Percentiles rank a stretch among this genome's conserved stretches.
These are phyloP conservation scores for Piprites chloris DNA, from an alignment of 2,113 vertebrate species.

Conservation along the genomic window DNA sequence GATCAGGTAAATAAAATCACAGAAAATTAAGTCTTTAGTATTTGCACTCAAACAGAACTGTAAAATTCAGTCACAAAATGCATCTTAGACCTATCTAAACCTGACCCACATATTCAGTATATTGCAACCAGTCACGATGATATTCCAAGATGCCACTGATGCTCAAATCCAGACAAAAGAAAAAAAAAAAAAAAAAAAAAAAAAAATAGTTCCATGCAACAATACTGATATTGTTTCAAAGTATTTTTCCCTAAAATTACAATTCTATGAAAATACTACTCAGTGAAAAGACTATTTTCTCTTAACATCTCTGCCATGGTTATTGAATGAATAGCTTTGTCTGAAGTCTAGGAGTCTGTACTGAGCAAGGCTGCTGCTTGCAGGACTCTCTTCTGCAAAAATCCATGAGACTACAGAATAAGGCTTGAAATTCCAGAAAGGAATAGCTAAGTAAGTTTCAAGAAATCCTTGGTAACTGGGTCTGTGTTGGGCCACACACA, in stretches of 20 bases:
- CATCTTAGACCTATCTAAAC: neutral
- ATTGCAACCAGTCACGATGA: neutral
- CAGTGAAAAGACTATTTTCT: neutral
- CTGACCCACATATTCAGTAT: rapidly evolving
- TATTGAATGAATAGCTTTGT: slow-evolving; percentile 18
- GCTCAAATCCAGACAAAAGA: neutral
- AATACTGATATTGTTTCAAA: neutral
- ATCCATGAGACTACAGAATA: neutral
- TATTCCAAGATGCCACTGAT: neutral
- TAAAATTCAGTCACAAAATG: neutral
- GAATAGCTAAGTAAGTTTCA: neutral
- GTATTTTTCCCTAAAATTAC: neutral
- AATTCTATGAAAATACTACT: neutral
- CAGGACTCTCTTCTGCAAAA: neutral
- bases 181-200: neutral
- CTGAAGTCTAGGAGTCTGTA: neutral
- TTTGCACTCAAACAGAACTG: neutral
- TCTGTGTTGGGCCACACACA: neutral
- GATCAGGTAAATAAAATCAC: neutral
- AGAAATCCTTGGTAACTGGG: neutral
- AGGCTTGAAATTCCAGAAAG: neutral
- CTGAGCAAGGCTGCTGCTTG: neutral
- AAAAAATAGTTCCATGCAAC: neutral
- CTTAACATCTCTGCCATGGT: neutral
- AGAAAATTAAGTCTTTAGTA: neutral